Percentiles rank a stretch among this genome's conserved stretches.
phyloP scores from a whole-genome alignment of 2,888 invertebrate genomes.

The Lysandra bellargus region DNA sequence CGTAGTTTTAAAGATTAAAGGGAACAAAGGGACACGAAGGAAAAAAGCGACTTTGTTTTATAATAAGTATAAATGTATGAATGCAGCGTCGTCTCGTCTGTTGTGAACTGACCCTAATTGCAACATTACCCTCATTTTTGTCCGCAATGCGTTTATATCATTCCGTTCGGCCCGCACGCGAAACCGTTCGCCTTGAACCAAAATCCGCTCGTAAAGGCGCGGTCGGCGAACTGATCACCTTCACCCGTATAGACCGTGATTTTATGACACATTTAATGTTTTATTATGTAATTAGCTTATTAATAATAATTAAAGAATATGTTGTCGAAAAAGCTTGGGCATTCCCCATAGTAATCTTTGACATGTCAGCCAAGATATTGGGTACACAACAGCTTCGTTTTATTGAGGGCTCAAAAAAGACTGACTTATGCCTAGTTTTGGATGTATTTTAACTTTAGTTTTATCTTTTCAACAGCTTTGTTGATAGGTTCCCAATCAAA shows the following conservation, averaged over 20 bases:
- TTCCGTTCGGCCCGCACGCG: conserved; percentile 1
- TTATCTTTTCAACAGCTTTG: no score
- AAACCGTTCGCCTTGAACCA: conserved; percentile 32
- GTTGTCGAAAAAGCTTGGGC: no score
- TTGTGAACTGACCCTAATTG: not conserved
- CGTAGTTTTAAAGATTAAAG: no score
- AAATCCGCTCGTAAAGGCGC: conserved; percentile 30
- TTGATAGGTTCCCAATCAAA: no score
- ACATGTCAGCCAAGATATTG: no score
- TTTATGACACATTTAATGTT: not conserved
- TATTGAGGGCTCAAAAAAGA: no score
- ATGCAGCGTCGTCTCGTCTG: not conserved
- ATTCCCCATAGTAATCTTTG: no score
- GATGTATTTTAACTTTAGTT: no score
- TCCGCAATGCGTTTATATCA: conserved; percentile 3
- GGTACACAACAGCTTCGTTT: no score
- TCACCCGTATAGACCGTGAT: conserved; percentile 26
- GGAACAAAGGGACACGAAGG: no score
- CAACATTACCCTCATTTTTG: not conserved
- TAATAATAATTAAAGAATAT: not conserved
- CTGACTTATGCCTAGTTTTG: no score
- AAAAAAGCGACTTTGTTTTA: no score
- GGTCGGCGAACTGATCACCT: conserved; percentile 22
- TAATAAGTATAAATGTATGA: not conserved
- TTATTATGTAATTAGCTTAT: not conserved